These are phyloP conservation scores for Anguilla japonica DNA, from an alignment of 2,113 vertebrate species.

Conservation along the genomic window DNA sequence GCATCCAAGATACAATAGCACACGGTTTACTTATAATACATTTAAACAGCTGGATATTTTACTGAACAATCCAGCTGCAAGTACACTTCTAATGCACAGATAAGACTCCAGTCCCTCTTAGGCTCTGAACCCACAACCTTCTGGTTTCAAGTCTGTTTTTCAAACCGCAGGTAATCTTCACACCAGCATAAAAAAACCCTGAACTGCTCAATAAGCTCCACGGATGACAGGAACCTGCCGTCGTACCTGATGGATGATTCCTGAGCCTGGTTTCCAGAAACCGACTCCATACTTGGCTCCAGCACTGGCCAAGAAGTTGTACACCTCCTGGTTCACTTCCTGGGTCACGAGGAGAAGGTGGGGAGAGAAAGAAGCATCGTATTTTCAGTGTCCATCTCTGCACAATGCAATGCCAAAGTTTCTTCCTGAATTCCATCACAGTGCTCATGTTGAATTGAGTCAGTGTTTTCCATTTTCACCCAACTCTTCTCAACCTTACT, in stretches of 20 bases:
- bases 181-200: not conserved
- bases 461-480: not conserved
- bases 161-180: not conserved
- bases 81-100: not conserved
- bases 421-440: not conserved
- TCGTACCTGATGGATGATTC: slow-evolving; percentile 95
- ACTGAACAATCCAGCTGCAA: not conserved
- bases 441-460: not conserved
- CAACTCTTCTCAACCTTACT: not conserved
- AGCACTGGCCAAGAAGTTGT: slow-evolving; percentile 87
- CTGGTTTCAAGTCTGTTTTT: not conserved
- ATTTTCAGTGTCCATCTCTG: not conserved
- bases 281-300: slow-evolving; percentile 95
- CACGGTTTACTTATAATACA: not conserved
- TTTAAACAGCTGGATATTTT: not conserved
- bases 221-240: slow-evolving; percentile 11
- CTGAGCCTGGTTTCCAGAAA: slow-evolving; percentile 97
- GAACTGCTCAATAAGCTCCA: not conserved
- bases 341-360: slow-evolving; percentile 44
- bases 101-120: not conserved
- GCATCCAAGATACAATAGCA: too few species aligned
- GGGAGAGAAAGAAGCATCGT: not conserved
- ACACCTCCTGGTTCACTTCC: slow-evolving; percentile 94
- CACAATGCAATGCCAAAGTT: too few species aligned
- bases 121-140: too few species aligned